These are phyloP conservation scores for Autographa pulchrina DNA, from an alignment of 2,888 invertebrate species.

Conservation along the genomic window DNA sequence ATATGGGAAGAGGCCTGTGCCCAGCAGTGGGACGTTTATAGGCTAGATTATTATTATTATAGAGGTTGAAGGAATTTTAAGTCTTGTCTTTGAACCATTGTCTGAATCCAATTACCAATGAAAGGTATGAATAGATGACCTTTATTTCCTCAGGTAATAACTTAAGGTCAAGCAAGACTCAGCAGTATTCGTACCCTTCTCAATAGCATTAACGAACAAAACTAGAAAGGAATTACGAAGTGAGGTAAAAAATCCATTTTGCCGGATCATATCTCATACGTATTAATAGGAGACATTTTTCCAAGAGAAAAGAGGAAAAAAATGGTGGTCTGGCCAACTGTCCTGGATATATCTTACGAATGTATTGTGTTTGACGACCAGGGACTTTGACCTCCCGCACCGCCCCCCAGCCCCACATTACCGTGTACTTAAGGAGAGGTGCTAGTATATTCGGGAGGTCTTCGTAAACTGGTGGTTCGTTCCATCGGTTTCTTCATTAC, in stretches of 20 bases:
- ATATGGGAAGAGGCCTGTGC: no score
- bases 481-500: slow-evolving; percentile 67
- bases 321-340: slow-evolving; percentile 63
- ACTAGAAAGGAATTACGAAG: slow-evolving; percentile 47
- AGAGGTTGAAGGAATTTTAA: no score
- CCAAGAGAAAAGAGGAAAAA: slow-evolving; percentile 55
- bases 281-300: slow-evolving; percentile 74
- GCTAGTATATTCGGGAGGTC: slow-evolving; percentile 18
- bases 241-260: slow-evolving; percentile 59
- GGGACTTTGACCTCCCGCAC: slow-evolving; percentile 37
- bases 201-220: slow-evolving; percentile 18
- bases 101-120: no score
- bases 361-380: slow-evolving; percentile 68
- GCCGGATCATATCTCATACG: slow-evolving; percentile 69
- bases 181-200: background rate
- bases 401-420: slow-evolving; percentile 4
- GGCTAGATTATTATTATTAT: no score
- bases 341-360: slow-evolving; percentile 65
- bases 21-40: no score
- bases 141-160: slow-evolving; percentile 8
- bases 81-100: no score
- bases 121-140: background rate
- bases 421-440: slow-evolving; percentile 5
- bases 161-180: background rate
- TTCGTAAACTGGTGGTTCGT: slow-evolving; percentile 26